Percentiles rank a stretch among this genome's conserved stretches.
phyloP scores from a whole-genome alignment of 2,113 vertebrate genomes.

The Brachypteracias leptosomus region DNA sequence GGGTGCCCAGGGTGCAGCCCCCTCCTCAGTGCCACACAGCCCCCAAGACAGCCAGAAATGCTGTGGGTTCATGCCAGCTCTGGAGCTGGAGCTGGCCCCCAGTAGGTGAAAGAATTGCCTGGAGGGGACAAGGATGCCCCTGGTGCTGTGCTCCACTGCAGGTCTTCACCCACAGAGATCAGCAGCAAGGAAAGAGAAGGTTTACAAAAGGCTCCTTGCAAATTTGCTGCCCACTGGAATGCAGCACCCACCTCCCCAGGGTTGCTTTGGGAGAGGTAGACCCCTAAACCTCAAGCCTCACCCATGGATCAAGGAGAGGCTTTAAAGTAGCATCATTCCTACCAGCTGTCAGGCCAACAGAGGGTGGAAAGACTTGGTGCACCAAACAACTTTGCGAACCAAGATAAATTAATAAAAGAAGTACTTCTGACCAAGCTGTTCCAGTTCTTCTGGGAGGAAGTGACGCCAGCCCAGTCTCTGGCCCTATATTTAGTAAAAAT shows the following conservation, averaged over 20 bases:
- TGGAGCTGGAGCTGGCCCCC: not conserved
- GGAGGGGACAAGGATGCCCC: not conserved
- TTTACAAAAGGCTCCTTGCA: not conserved
- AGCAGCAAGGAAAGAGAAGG: not conserved
- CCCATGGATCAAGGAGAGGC: not conserved
- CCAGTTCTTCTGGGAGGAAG: slow-evolving; percentile 32
- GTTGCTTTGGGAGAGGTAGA: not conserved
- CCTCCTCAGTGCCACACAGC: not conserved
- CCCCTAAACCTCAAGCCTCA: not conserved
- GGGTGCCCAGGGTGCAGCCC: not conserved
- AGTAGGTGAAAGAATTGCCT: not conserved
- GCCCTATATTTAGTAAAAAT: slow-evolving; percentile 69
- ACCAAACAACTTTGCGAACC: slow-evolving; percentile 20
- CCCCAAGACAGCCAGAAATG: not conserved
- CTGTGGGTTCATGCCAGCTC: not conserved
- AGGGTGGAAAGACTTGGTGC: not conserved
- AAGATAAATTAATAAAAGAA: slow-evolving; percentile 34
- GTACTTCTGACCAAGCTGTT: not conserved
- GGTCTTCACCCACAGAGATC: not conserved
- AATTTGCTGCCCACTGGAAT: not conserved
- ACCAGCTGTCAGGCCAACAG: not conserved
- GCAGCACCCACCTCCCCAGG: fast-evolving
- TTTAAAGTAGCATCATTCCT: not conserved
- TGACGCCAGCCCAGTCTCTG: slow-evolving; percentile 11
- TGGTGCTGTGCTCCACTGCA: not conserved